These are phyloP conservation scores for Eupeodes luniger DNA, from an alignment of 2,888 invertebrate species.

Conservation along the genomic window DNA sequence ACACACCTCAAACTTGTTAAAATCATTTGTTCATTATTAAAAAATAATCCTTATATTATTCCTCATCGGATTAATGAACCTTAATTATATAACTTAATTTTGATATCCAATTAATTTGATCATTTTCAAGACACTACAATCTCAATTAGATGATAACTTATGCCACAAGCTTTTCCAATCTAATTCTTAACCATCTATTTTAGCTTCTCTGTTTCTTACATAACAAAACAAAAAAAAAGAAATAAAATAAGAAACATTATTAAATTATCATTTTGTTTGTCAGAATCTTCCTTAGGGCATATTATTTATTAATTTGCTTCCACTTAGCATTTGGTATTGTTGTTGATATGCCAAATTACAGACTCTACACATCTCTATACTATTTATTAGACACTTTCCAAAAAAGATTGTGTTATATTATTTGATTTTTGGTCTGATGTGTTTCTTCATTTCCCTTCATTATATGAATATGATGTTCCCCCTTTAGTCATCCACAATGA, in stretches of 20 bases:
- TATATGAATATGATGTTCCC: background rate
- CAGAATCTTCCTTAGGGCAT: constrained; percentile 6
- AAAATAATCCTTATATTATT: background rate
- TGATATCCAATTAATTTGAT: constrained; percentile 38
- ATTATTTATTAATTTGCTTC: constrained; percentile 46
- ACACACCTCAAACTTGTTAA: no score
- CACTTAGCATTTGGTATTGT: constrained; percentile 38
- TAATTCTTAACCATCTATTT: background rate
- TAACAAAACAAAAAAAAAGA: background rate
- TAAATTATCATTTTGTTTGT: constrained; percentile 47
- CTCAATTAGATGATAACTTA: constrained; percentile 18
- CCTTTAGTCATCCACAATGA: no score
- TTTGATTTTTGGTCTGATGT: constrained; percentile 27
- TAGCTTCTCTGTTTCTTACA: constrained; percentile 2
- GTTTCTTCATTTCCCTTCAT: constrained; percentile 2
- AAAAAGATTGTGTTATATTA: constrained; percentile 45
- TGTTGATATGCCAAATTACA: background rate
- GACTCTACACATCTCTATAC: no score
- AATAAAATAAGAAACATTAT: constrained; percentile 28
- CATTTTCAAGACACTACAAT: background rate
- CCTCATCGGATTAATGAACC: background rate
- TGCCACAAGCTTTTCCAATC: background rate
- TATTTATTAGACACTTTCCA: no score
- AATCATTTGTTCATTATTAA: no score
- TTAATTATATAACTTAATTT: constrained; percentile 36